Evolutionary conservation across 2,888 invertebrate genomes (phyloP), one percentile per base, ranked within the genome.

Genomic region (Pardosa pseudoannulata): DNA sequence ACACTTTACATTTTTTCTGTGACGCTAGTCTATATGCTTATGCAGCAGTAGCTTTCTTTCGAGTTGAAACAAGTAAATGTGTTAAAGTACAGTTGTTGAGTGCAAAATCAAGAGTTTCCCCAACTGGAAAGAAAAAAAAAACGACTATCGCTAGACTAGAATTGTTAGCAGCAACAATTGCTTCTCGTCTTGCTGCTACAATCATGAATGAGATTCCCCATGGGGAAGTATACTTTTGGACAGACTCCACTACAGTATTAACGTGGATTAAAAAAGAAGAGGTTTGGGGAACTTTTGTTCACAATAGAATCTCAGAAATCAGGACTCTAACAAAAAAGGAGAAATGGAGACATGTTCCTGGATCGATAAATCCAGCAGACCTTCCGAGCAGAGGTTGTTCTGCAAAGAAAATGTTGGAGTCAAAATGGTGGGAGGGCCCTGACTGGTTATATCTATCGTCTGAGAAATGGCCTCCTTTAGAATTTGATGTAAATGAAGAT

Each of bases 271-370:
- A 11, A 16, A 36, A 9, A 2, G 1, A 50, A 50, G 50, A 50
- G n/a, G 16, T n/a, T 16, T 50, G 50, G 16, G 50, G 5, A 50
- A 50, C n/a, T 19, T 50, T 50, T 50, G n/a, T 50, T 50, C n/a
- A n/a, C 50, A 50, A 50, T 50, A 50, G n/a, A n/a, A n/a, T n/a
- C n/a, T n/a, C 9, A 19, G 50, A 50, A 50, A 50, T 50, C n/a
- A 50, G 50, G n/a, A n/a, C 9, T 19, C n/a, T 50, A 19, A 3
- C 50, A 0, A n/a, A 50, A 7, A 50, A 50, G 23, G n/a, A 19
- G 50, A 16, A 11, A 19, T 50, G 50, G n/a, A 50, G 3, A 6
- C 50, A 50, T 50, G 50, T 50, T 7, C 50, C 3, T 0, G 3
- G 50, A 16, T 50, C 50, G 9, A 50, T 50, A n/a, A 50, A 50